phyloP scores from a whole-genome alignment of 2,888 invertebrate genomes.

The Rhogogaster chlorosoma region DNA sequence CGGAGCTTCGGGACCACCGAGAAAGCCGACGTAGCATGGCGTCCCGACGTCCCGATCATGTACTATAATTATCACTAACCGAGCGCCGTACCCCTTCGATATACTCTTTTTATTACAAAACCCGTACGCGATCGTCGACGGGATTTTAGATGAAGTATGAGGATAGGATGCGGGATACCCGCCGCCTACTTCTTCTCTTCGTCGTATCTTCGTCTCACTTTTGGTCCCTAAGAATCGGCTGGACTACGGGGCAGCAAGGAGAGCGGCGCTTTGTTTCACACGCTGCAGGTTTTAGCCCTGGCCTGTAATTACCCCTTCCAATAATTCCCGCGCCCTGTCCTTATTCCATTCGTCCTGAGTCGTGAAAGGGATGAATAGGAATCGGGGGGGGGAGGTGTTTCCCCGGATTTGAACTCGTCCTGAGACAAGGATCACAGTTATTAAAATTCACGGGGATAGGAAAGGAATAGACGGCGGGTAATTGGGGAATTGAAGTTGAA shows the following conservation, averaged over 20 bases:
- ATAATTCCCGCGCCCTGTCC: neutral
- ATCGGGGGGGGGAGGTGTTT: no score
- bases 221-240: neutral
- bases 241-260: neutral
- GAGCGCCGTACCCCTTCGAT: neutral
- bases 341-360: neutral
- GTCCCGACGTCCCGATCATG: slow-evolving; percentile 25
- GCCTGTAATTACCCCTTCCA: slow-evolving; percentile 56
- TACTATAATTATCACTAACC: slow-evolving; percentile 49
- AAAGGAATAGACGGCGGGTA: neutral
- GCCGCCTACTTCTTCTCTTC: neutral
- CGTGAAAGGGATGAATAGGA: neutral
- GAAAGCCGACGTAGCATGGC: neutral
- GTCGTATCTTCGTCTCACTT: neutral
- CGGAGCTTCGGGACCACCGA: neutral
- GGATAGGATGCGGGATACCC: slow-evolving; percentile 46
- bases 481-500: neutral
- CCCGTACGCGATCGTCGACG: slow-evolving; percentile 24
- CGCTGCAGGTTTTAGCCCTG: slow-evolving; percentile 54
- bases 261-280: slow-evolving; percentile 58
- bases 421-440: neutral
- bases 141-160: slow-evolving; percentile 49
- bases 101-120: slow-evolving; percentile 31
- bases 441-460: neutral
- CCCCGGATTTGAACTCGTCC: neutral